phyloP scores from a whole-genome alignment of 2,113 vertebrate species.

The Myocastor coypus region DNA sequence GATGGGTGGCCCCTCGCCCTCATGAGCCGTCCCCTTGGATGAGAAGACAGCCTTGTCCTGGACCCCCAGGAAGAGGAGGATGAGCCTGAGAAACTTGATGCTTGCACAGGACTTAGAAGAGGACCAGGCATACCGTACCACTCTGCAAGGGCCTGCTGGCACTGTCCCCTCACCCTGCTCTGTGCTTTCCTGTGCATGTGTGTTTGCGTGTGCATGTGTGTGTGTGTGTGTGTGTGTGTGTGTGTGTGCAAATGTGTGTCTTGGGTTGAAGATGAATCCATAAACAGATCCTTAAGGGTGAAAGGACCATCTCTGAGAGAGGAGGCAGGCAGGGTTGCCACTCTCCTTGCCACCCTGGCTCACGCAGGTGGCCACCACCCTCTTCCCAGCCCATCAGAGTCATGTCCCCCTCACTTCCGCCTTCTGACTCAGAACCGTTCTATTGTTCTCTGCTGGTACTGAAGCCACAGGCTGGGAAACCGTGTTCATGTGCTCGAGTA shows the following conservation, averaged over 20 bases:
- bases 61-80: accelerated
- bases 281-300: background rate
- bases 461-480: background rate
- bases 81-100: background rate
- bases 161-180: no score
- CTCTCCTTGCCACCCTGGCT: accelerated
- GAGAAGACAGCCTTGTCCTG: background rate
- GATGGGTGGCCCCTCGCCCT: background rate
- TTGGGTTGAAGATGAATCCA: background rate
- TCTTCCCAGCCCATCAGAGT: no score
- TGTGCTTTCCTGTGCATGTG: background rate
- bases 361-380: accelerated
- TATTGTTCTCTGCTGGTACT: accelerated
- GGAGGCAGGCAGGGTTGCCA: background rate
- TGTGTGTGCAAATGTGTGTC: no score
- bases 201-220: background rate
- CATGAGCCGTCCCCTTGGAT: background rate
- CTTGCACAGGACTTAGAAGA: background rate
- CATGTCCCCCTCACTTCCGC: background rate
- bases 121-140: background rate
- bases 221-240: background rate
- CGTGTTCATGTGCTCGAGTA: accelerated
- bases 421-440: background rate
- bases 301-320: background rate
- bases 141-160: accelerated